phyloP scores from a whole-genome alignment of 2,888 invertebrate species.

The Xylota segnis region DNA sequence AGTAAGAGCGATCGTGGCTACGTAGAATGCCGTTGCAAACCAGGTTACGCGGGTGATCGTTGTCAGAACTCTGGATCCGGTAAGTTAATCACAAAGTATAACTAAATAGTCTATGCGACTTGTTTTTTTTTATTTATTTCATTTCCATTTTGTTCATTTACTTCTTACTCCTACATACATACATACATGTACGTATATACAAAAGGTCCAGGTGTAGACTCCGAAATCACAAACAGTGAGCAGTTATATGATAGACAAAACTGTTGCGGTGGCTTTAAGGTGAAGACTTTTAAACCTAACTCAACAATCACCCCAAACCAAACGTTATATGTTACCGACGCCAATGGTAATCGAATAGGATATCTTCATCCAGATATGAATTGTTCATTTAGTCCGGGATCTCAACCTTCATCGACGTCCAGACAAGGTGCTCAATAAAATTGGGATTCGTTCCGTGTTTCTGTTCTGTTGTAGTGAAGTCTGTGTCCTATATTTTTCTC shows the following conservation, averaged over 20 bases:
- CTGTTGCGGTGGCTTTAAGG: constrained; percentile 53
- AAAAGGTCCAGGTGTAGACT: constrained; percentile 14
- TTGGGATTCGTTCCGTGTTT: constrained; percentile 48
- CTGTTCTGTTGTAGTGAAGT: constrained; percentile 57
- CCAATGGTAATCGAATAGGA: constrained; percentile 43
- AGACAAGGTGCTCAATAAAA: constrained; percentile 62
- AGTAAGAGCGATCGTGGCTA: constrained; percentile 85
- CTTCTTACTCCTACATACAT: constrained; percentile 24
- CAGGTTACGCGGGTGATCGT: constrained; percentile 89
- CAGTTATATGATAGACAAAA: constrained; percentile 44
- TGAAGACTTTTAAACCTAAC: constrained; percentile 49
- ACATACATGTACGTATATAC: neutral
- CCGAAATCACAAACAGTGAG: constrained; percentile 13
- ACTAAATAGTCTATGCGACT: neutral
- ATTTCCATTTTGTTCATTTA: constrained; percentile 49
- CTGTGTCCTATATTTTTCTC: constrained; percentile 16
- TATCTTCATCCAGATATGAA: constrained; percentile 33
- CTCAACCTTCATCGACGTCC: constrained; percentile 17
- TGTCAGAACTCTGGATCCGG: constrained; percentile 86
- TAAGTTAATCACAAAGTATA: constrained; percentile 82
- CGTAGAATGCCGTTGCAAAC: constrained; percentile 89
- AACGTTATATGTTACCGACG: constrained; percentile 44
- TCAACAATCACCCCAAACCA: constrained; percentile 36
- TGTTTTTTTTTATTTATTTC: constrained; percentile 2
- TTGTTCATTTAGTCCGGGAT: constrained; percentile 38